Base-by-base conservation (phyloP, 2,113 vertebrate genomes). In the Tinamus guttatus region DNA sequence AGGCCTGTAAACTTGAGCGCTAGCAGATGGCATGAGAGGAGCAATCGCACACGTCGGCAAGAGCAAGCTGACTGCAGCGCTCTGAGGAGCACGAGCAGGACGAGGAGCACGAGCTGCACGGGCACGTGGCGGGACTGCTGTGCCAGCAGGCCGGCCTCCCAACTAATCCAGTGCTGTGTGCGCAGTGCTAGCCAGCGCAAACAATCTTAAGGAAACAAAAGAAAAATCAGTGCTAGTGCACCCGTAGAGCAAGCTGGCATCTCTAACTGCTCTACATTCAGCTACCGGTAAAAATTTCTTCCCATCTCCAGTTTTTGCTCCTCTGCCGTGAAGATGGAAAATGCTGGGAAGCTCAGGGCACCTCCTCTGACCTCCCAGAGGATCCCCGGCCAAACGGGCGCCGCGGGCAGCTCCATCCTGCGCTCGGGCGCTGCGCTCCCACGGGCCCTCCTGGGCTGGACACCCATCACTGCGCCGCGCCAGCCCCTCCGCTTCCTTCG, bases 61-160 rank as follows among this genome's bases (percentile, higher is more conserved):
- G 96, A 96, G 83, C 93, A 91, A 96, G 94, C 93, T 98, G 96
- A 98, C 98, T 94, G 96, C 97, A 97, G 97, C 93, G 94, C 91
- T 96, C 60, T 47, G 62, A 89, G 94, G 84, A 49, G 11, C 49
- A 10, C 21, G 10, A 22, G 49, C 76, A 83, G 78, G 92, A 77
- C 81, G 75, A 32, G 80, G 58, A 52, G 89, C 14, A 45, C 12
- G 40, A 81, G 49, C 1, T n/a, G 59, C 89, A 86, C 90, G 5
- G 11, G 20, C 68, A n/a, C 70, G 89, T 59, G 88, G 96, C 81
- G 49, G 67, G n/a, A 59, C 2, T 45, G 79, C 58, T 70, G 30
- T 62, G 73, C 82, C 47, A 28, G 12, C 49, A 70, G 60, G 58
- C 1, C 76, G 27, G 5, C 0, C 25, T 43, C 51, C 58, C 92